Conservation (phyloP, 2,113 vertebrate species). For the Arvicanthis niloticus region DNA sequence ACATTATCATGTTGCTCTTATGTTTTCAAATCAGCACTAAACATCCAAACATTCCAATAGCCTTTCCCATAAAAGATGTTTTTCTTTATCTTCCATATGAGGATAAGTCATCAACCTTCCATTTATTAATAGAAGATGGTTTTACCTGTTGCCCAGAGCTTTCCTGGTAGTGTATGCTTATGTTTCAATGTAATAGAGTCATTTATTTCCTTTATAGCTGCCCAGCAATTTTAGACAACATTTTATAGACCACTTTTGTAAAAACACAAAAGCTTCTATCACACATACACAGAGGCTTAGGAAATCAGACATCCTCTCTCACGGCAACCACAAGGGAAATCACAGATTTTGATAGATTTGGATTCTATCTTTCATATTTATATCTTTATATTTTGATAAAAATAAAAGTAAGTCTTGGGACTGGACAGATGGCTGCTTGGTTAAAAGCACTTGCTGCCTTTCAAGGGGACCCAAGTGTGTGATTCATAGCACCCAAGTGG, state of each 20-base stretch:
- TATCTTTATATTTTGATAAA: too few species aligned
- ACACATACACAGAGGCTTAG: too few species aligned
- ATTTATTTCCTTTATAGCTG: conserved; percentile 72
- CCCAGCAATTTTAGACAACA: conserved; percentile 65
- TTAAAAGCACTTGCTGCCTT: too few species aligned
- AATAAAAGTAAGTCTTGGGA: too few species aligned
- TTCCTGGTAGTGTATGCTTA: conserved; percentile 62
- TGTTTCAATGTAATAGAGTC: conserved; percentile 72
- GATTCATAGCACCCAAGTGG: too few species aligned
- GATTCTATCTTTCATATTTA: too few species aligned
- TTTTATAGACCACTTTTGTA: conserved; percentile 68
- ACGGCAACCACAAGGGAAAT: too few species aligned
- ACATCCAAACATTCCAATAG: background rate
- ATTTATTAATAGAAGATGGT: conserved; percentile 59
- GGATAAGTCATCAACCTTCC: conserved; percentile 33
- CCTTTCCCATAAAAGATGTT: conserved; percentile 26
- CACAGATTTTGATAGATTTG: too few species aligned
- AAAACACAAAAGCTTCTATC: conserved; percentile 7
- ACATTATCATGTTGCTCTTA: rapidly evolving
- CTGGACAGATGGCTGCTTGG: too few species aligned
- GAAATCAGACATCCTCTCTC: too few species aligned
- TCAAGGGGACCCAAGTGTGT: too few species aligned
- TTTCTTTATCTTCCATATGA: conserved; percentile 31
- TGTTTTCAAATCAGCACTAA: background rate
- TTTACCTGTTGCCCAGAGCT: conserved; percentile 62